Evolutionary conservation across 2,797 vertebrate genomes (phyloP), one percentile per base, ranked within the genome.

Genomic region (Pseudochromis fuscus): DNA sequence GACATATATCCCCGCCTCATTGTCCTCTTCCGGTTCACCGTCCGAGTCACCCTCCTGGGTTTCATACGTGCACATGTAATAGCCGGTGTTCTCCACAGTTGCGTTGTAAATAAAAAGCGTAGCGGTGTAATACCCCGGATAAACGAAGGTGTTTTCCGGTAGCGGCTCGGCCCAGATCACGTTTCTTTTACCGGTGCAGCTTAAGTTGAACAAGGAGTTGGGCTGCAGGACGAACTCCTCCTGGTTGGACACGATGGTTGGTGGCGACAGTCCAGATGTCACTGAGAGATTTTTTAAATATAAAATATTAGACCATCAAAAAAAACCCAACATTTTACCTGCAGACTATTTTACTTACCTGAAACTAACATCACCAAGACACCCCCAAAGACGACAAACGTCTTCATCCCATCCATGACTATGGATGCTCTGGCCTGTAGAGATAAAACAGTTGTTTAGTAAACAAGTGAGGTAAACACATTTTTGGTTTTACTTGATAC

Each of bases 81-180:
- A 81, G 12, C 95, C 93, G 0, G 96, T 98, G 73, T 97, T 93
- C 23, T 87, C 88, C 0, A 94, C 96, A 0, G 94, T 92, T 0
- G 95, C 96, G 0, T 93, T 94, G 66, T 76, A 79, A 33, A 99
- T 95, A 72, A 95, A 92, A 0, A 99, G 94, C 10, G 96, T 95
- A 0, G 94, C 90, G 28, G 95, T 92, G 78, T 95, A 94, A 73
- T 90, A 87, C 25, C 93, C 95, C 0, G 95, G 94, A 57, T 92
- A 91, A 72, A 96, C 94, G 9, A 89, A 85, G n/a, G 91, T 92
- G 59, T 96, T 94, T 2, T 60, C 27, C 0, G 87, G 91, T 49
- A 93, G 63, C 0, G 97, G 97, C 31, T 95, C 94, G 2, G 85
- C 86, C 98, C 98, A 99, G 23, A 81, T 80, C 11, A 99, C 95